Evolutionary conservation across 2,888 invertebrate species (phyloP).

Genomic region (Achlya flavicornis): DNA sequence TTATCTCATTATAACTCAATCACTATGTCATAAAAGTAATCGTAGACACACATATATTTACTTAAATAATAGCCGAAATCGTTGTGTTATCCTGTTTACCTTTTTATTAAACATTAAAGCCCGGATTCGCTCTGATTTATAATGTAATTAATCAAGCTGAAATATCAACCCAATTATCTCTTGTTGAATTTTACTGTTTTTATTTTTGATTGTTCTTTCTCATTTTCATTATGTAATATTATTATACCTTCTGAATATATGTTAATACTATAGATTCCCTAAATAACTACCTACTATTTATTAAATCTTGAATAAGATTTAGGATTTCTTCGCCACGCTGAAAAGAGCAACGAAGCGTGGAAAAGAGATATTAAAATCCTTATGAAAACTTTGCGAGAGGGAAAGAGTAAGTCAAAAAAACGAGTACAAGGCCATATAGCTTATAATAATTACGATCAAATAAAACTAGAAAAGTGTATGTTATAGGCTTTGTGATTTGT

Average conservation of each 20-base stretch:
- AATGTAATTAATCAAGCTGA: slow-evolving; percentile 71
- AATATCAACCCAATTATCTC: slow-evolving; percentile 74
- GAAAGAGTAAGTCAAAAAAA: too few species aligned
- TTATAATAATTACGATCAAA: too few species aligned
- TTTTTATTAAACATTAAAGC: slow-evolving; percentile 58
- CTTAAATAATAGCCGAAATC: slow-evolving; percentile 43
- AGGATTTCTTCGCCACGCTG: too few species aligned
- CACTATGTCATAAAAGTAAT: too few species aligned
- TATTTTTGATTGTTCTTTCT: slow-evolving; percentile 31
- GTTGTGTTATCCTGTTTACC: slow-evolving; percentile 51
- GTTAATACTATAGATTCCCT: background rate
- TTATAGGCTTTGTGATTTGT: too few species aligned
- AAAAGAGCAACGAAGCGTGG: too few species aligned
- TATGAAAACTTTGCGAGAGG: too few species aligned
- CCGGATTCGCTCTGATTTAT: slow-evolving; percentile 61
- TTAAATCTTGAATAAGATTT: background rate
- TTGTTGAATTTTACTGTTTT: slow-evolving; percentile 53
- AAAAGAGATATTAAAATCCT: too few species aligned
- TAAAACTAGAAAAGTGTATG: too few species aligned
- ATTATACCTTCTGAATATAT: slow-evolving; percentile 1
- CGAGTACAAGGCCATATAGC: too few species aligned
- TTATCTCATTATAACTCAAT: too few species aligned
- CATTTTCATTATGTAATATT: slow-evolving; percentile 21
- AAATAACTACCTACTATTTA: background rate
- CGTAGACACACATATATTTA: slow-evolving; percentile 20